Conservation (phyloP, 2,113 vertebrate genomes). For the Heterochromis multidens region DNA sequence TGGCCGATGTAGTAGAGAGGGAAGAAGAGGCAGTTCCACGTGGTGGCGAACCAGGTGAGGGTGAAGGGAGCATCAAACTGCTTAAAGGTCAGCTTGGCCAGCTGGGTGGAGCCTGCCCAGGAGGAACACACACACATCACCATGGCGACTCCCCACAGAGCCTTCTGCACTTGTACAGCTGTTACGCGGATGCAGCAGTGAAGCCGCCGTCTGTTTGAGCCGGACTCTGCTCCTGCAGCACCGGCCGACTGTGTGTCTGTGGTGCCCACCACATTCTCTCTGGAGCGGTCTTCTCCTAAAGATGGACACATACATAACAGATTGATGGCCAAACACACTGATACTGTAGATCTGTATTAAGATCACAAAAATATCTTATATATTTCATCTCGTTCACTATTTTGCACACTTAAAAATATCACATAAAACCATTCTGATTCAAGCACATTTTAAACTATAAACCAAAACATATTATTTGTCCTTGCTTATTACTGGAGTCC, state of each 20-base stretch:
- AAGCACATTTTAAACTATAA: not conserved
- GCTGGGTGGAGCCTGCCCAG: constrained; percentile 91
- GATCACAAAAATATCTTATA: not conserved
- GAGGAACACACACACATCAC: constrained; percentile 91
- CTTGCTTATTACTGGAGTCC: not conserved
- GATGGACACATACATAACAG: not conserved
- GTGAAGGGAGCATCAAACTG: constrained; percentile 91
- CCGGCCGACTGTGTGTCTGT: constrained; percentile 77
- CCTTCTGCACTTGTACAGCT: constrained; percentile 77
- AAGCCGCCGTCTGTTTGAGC: constrained; percentile 64
- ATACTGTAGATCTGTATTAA: not conserved
- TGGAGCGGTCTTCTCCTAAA: constrained; percentile 86
- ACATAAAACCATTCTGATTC: not conserved
- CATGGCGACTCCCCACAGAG: constrained; percentile 87
- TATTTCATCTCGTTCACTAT: not conserved
- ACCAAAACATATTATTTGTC: not conserved
- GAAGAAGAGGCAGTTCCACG: constrained; percentile 96
- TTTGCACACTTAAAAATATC: not conserved
- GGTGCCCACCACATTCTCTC: constrained; percentile 82
- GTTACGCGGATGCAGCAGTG: constrained; percentile 82
- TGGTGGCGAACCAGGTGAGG: constrained; percentile 95
- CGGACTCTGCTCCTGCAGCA: constrained; percentile 70
- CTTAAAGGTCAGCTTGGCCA: constrained; percentile 91
- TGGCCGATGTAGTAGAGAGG: constrained; percentile 91
- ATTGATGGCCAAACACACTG: not conserved